Evolutionary conservation across 2,113 vertebrate genomes (phyloP).

Genomic region (Phyllopteryx taeniolatus): DNA sequence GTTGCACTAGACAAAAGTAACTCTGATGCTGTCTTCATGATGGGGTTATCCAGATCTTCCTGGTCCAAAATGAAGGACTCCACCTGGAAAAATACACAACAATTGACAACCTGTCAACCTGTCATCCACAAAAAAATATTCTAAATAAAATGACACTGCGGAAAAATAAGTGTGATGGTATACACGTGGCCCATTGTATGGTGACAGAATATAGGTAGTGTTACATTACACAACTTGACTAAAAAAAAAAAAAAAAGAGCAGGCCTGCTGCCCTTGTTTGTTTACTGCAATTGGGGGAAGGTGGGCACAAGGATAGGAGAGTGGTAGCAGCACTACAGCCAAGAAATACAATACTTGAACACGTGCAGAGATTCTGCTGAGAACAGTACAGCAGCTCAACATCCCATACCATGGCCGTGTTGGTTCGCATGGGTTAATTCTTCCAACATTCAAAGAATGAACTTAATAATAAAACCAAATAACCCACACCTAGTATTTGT

Average conservation of each 20-base stretch:
- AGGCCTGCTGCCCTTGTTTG: conserved; percentile 32
- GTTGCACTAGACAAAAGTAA: conserved; percentile 92
- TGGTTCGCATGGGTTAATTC: conserved; percentile 2
- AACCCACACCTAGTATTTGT: background rate
- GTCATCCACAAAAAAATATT: background rate
- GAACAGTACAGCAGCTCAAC: background rate
- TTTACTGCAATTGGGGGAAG: conserved; percentile 34
- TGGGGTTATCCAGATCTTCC: conserved; percentile 98
- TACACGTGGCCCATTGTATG: background rate
- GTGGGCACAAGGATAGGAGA: conserved; percentile 21
- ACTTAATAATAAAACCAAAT: background rate
- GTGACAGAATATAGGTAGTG: background rate
- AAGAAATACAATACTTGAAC: conserved; percentile 36
- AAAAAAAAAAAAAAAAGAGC: conserved; percentile 42
- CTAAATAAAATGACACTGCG: background rate
- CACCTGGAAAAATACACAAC: conserved; percentile 72
- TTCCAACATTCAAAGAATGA: background rate
- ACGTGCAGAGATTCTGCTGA: conserved; percentile 47
- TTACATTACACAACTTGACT: conserved; percentile 3
- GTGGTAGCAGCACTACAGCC: conserved; percentile 22
- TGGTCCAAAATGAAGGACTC: conserved; percentile 99
- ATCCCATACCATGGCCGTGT: conserved; percentile 1
- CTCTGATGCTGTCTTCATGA: conserved; percentile 97
- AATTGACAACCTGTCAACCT: too few relatives aligned
- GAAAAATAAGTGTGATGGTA: background rate